Conservation (phyloP, 2,888 invertebrate species). For the Lepidochitona cinerea region DNA sequence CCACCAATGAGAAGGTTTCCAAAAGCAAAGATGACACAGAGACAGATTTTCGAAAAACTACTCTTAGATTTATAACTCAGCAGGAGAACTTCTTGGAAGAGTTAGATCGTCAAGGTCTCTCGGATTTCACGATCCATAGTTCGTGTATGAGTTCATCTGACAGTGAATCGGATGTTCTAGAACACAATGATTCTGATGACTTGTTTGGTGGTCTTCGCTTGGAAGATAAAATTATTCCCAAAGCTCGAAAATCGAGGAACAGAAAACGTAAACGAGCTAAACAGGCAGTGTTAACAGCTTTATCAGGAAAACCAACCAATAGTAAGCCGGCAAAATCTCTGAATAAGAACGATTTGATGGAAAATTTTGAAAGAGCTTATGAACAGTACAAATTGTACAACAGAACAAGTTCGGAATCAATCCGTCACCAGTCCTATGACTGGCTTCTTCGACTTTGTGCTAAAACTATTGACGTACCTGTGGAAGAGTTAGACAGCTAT, state of each 20-base stretch:
- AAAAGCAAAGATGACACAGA: not conserved
- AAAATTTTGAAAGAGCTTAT: not conserved
- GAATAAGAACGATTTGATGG: not conserved
- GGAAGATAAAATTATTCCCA: not conserved
- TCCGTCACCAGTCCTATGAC: not conserved
- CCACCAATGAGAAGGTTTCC: not conserved
- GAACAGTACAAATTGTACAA: not conserved
- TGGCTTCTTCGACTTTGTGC: not conserved
- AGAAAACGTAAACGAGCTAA: not conserved
- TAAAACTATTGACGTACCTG: not conserved
- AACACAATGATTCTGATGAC: not conserved
- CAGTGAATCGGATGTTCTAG: not conserved
- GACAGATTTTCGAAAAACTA: not conserved
- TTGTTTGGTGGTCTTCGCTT: not conserved
- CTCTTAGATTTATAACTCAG: not conserved
- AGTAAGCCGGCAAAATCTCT: not conserved
- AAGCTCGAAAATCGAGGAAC: not conserved
- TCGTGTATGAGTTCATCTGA: not conserved
- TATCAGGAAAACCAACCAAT: not conserved
- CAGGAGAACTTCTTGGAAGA: not conserved
- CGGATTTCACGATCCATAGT: not conserved
- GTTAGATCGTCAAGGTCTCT: not conserved
- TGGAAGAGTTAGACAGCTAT: not conserved
- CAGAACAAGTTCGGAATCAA: no score
- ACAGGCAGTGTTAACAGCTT: not conserved